Evolutionary conservation across 2,888 invertebrate species (phyloP).

Genomic region (Ophioninae sp.): DNA sequence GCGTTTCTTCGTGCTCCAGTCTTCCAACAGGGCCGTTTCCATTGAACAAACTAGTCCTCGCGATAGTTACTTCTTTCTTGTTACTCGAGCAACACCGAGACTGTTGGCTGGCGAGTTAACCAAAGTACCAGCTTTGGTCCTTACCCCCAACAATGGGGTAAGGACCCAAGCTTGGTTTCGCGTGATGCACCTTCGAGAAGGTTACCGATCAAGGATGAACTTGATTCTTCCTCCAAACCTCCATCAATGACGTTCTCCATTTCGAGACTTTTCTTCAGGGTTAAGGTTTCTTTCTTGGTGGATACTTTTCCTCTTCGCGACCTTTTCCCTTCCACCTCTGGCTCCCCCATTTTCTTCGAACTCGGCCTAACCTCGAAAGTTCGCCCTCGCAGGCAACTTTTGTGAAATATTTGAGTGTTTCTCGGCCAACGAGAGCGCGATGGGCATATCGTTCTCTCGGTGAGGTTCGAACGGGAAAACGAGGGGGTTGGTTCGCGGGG

Average conservation of each 20-base stretch:
- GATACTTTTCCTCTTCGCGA: background rate
- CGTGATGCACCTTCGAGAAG: slow-evolving; percentile 72
- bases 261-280: slow-evolving; percentile 37
- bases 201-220: slow-evolving; percentile 74
- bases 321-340: background rate
- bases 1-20: slow-evolving; percentile 53
- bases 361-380: slow-evolving; percentile 10
- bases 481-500: slow-evolving; percentile 25
- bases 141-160: background rate
- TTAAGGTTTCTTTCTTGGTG: slow-evolving; percentile 21
- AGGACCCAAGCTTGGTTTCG: too few species aligned
- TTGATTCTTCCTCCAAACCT: slow-evolving; percentile 68
- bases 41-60: slow-evolving; percentile 79
- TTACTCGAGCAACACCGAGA: slow-evolving; percentile 73
- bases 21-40: slow-evolving; percentile 69
- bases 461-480: slow-evolving; percentile 47
- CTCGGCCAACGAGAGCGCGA: slow-evolving; percentile 48
- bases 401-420: slow-evolving; percentile 57
- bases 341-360: background rate
- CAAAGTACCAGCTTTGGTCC: slow-evolving; percentile 32
- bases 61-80: slow-evolving; percentile 80
- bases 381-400: slow-evolving; percentile 47
- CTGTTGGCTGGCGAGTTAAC: slow-evolving; percentile 72
- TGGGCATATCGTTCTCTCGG: slow-evolving; percentile 57
- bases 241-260: slow-evolving; percentile 38